Conservation (phyloP, 2,888 invertebrate species). For the Acanthosoma haemorrhoidale region DNA sequence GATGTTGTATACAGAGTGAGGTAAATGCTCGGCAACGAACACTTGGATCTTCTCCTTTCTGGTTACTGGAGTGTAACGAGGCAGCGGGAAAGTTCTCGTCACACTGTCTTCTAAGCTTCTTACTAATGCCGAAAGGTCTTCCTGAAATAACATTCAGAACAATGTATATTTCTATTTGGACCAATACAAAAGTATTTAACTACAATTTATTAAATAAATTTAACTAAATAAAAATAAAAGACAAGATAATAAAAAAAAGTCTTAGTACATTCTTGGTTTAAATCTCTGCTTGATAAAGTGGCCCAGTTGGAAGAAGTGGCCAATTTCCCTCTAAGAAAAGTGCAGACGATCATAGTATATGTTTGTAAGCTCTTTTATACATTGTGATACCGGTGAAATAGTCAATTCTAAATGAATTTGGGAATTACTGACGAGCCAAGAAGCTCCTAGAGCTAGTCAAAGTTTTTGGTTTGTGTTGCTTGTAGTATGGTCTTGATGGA, state of each 20-base stretch:
- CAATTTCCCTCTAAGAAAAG: too few species aligned
- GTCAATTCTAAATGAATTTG: too few species aligned
- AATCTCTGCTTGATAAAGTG: neutral
- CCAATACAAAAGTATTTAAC: neutral
- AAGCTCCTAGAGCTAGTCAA: too few species aligned
- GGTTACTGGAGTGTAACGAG: slow-evolving; percentile 77
- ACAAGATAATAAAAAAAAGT: neutral
- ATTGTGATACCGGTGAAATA: too few species aligned
- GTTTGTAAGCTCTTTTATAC: too few species aligned
- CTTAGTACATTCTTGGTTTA: too few species aligned
- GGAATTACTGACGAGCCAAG: too few species aligned
- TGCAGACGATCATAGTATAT: too few species aligned
- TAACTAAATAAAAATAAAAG: neutral
- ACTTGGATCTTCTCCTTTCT: slow-evolving; percentile 73
- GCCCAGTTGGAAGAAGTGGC: too few species aligned
- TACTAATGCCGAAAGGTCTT: slow-evolving; percentile 45
- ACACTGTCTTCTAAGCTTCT: slow-evolving; percentile 71
- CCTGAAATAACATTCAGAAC: slow-evolving; percentile 2
- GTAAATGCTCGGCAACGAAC: slow-evolving; percentile 72
- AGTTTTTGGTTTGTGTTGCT: too few species aligned
- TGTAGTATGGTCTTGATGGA: too few species aligned
- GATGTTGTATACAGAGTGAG: slow-evolving; percentile 73
- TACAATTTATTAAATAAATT: neutral
- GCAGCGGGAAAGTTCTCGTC: slow-evolving; percentile 73
- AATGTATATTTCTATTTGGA: neutral